These are phyloP conservation scores for Papilio xuthus DNA, from an alignment of 1,140 invertebrate species.

Conservation along the genomic window DNA sequence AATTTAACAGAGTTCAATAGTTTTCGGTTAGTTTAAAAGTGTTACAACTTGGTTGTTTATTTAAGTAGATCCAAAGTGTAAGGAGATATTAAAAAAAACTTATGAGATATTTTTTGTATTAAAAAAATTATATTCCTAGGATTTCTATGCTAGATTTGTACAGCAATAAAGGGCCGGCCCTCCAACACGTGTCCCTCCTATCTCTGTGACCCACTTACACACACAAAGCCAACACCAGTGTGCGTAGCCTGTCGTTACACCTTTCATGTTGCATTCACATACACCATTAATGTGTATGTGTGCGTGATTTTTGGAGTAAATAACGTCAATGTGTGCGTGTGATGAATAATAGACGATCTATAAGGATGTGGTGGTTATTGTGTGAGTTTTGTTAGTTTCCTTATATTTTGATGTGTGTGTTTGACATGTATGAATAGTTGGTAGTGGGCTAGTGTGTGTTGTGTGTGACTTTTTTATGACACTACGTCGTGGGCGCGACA, in stretches of 20 bases:
- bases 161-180: slow-evolving; percentile 69
- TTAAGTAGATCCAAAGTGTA: background rate
- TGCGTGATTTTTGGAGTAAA: slow-evolving; percentile 67
- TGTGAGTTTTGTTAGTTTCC: slow-evolving; percentile 42
- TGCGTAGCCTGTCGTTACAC: slow-evolving; percentile 45
- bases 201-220: slow-evolving; percentile 78
- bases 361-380: slow-evolving; percentile 41
- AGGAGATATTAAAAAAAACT: background rate
- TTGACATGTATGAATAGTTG: background rate
- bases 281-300: slow-evolving; percentile 45
- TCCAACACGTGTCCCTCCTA: slow-evolving; percentile 77
- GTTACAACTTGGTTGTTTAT: background rate
- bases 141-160: slow-evolving; percentile 46
- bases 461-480: slow-evolving; percentile 31
- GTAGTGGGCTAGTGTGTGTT: slow-evolving; percentile 3
- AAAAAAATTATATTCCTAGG: slow-evolving; percentile 32
- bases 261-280: slow-evolving; percentile 54
- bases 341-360: slow-evolving; percentile 36
- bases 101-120: background rate
- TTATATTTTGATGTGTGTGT: slow-evolving; percentile 21
- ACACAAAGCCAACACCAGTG: slow-evolving; percentile 51
- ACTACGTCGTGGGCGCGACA: slow-evolving; percentile 20
- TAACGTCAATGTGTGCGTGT: slow-evolving; percentile 53
- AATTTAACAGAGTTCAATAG: background rate
- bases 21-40: background rate